Conservation (phyloP, 2,797 vertebrate genomes). For the Streptopelia turtur region DNA sequence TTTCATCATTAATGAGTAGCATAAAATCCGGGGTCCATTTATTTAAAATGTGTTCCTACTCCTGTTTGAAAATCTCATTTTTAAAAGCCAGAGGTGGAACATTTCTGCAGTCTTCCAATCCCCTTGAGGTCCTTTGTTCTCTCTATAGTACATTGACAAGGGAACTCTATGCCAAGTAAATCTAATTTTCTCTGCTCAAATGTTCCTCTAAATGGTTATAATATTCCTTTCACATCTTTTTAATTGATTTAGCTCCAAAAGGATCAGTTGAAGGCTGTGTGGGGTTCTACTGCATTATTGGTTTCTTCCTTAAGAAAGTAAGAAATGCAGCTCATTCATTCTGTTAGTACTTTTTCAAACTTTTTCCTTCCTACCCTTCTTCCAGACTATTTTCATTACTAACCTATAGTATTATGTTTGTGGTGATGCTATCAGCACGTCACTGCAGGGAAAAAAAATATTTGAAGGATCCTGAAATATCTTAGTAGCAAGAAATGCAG, state of each 20-base stretch:
- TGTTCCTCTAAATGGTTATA: conserved; percentile 66
- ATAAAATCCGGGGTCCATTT: conserved; percentile 33
- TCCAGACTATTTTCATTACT: conserved; percentile 1
- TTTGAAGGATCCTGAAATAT: background rate
- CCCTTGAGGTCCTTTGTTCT: conserved; percentile 49
- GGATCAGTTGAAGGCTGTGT: conserved; percentile 22
- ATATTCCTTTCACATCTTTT: conserved; percentile 59
- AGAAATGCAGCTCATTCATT: background rate
- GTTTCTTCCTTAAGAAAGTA: conserved; percentile 24
- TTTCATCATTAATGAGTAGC: conserved; percentile 58
- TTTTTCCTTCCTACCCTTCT: background rate
- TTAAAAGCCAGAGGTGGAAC: conserved; percentile 67
- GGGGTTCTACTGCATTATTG: background rate
- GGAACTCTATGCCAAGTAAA: conserved; percentile 61
- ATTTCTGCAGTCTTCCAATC: conserved; percentile 18
- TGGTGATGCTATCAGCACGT: background rate
- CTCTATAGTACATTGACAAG: conserved; percentile 46
- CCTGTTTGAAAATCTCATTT: conserved; percentile 60
- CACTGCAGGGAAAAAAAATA: background rate
- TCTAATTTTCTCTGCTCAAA: conserved; percentile 66
- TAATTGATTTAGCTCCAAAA: conserved; percentile 60
- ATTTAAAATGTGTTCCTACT: conserved; percentile 54
- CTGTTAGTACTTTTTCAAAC: background rate
- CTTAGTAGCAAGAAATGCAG: background rate
- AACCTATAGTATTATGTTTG: background rate